Base-by-base conservation (phyloP, 2,113 vertebrate species). In the Laticauda laticaudata region DNA sequence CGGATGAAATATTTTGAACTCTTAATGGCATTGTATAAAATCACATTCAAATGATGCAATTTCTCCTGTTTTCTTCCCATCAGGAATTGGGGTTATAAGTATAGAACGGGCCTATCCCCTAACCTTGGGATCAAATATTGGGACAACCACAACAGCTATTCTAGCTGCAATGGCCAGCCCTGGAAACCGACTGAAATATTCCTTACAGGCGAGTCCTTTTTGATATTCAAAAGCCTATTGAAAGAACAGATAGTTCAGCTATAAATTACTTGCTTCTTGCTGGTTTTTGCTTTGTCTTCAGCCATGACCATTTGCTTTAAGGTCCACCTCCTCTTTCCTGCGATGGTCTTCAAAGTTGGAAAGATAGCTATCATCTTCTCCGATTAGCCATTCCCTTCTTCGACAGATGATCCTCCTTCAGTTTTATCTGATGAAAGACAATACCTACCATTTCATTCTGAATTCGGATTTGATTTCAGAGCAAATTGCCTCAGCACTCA, bases 121-220 rank as follows among this genome's bases (percentile, higher is more conserved):
- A 59, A 99, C 99, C 0, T 96, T 99, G 87, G 99, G 99, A 18
- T 98, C 99, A 91, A 99, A 99, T 92, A 98, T 99, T 34, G 99
- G 99, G 45, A 99, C 99, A 55, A 99, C 99, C 64, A 99, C 99
- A n/a, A 99, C 99, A 0, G 98, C 99, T 61, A 98, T 99, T 51
- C 97, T 99, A 39, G 99, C 99, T 0, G 99, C 99, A 14, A 96
- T 99, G 96, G 99, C 99, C 26, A 99, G 99, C 91, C 98, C 99
- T 0, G 98, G 98, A 91, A 99, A 96, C 7, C 99, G 97, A 0
- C 94, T 99, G 45, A 96, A 95, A 53, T 97, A 98, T 48, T 98
- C 99, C 0, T 94, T 99, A 86, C 99, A 99, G 98, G 99, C 99
- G 69, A 97, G 98, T 94, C 86, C 20, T 48, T 29, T 34, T 57